phyloP scores from a whole-genome alignment of 2,888 invertebrate genomes.

The Diloba caeruleocephala region DNA sequence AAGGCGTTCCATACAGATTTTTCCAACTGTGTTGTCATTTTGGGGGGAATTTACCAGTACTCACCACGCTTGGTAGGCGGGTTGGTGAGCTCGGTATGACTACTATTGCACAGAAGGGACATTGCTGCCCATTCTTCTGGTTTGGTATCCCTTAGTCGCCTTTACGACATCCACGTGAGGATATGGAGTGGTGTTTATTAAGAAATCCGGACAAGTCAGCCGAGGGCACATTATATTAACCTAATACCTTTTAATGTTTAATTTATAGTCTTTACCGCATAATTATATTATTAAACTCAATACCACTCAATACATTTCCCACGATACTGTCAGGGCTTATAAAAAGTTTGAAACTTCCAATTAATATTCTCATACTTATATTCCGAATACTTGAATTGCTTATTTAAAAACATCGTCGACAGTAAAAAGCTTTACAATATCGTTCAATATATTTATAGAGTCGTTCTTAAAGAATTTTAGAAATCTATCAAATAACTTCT shows the following conservation, averaged over 20 bases:
- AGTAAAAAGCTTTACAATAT: conserved; percentile 27
- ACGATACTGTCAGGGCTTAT: conserved; percentile 12
- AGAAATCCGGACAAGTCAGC: too few relatives aligned
- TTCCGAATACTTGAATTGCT: conserved; percentile 29
- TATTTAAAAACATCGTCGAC: conserved; percentile 48
- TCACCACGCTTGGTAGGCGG: too few relatives aligned
- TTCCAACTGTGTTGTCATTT: too few relatives aligned
- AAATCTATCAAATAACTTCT: conserved; percentile 39
- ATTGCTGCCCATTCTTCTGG: too few relatives aligned
- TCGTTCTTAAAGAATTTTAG: conserved; percentile 21
- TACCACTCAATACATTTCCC: conserved; percentile 34
- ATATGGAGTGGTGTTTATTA: too few relatives aligned
- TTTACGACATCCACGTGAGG: too few relatives aligned
- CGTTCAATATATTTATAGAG: conserved; percentile 27
- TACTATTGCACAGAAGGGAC: too few relatives aligned
- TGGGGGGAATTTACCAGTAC: too few relatives aligned
- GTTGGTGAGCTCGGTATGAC: too few relatives aligned
- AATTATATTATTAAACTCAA: conserved; percentile 22
- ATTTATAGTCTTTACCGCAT: not conserved
- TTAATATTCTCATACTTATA: conserved; percentile 37
- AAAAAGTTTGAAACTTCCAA: conserved; percentile 24
- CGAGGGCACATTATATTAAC: too few relatives aligned
- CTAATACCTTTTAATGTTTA: not conserved
- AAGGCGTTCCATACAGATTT: too few relatives aligned
- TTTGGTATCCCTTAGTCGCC: too few relatives aligned